Evolutionary conservation across 2,888 invertebrate species (phyloP).

Genomic region (Esperia sulphurella): DNA sequence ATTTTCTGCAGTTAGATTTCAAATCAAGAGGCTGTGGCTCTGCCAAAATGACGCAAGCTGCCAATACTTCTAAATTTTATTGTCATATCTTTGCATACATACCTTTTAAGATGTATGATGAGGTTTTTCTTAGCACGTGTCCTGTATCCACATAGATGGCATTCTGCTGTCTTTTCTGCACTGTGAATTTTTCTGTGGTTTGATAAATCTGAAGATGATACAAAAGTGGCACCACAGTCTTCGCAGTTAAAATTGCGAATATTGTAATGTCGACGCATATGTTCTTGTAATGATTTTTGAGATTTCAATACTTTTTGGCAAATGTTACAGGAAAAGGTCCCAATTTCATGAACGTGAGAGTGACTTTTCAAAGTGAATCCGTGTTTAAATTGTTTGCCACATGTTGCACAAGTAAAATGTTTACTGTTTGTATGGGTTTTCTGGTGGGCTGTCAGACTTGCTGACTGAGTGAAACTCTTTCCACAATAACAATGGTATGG

Average conservation of each 20-base stretch:
- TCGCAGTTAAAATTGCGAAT: slow-evolving; percentile 69
- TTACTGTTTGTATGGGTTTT: slow-evolving; percentile 60
- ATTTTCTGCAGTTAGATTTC: no score
- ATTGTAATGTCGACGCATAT: slow-evolving; percentile 66
- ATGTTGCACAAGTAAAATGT: slow-evolving; percentile 58
- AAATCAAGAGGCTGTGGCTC: no score
- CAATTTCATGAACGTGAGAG: slow-evolving; percentile 54
- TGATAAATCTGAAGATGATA: slow-evolving; percentile 63
- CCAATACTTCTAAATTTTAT: no score
- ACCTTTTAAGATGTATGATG: slow-evolving; percentile 64
- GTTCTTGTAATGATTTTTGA: slow-evolving; percentile 53
- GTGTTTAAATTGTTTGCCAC: slow-evolving; percentile 74
- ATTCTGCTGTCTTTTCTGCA: slow-evolving; percentile 46
- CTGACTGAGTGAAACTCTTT: slow-evolving; percentile 63
- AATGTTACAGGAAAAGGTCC: slow-evolving; percentile 50
- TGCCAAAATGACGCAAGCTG: no score
- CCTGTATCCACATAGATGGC: slow-evolving; percentile 65
- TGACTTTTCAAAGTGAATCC: slow-evolving; percentile 64
- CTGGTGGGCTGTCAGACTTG: slow-evolving; percentile 60
- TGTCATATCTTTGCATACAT: slow-evolving; percentile 8
- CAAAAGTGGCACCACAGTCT: slow-evolving; percentile 68
- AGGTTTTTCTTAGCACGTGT: slow-evolving; percentile 63
- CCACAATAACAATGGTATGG: slow-evolving; percentile 70
- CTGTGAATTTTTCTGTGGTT: slow-evolving; percentile 64
- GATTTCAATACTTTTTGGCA: slow-evolving; percentile 66